These are phyloP conservation scores for Sebastes iracundus DNA, from an alignment of 2,797 vertebrate species.

Conservation along the genomic window DNA sequence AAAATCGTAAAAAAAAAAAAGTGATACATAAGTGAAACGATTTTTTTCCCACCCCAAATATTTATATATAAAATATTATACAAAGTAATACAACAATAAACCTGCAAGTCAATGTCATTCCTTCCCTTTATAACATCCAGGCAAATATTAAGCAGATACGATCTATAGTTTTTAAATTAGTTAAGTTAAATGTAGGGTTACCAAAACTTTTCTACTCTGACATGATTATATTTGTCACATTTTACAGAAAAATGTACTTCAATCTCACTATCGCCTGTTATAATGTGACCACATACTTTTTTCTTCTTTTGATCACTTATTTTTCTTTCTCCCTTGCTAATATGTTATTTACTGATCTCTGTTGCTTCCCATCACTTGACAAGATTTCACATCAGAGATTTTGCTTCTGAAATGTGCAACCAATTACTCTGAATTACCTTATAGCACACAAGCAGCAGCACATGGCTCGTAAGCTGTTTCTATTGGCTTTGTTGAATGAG, in stretches of 20 bases:
- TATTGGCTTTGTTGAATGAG: conserved; percentile 24
- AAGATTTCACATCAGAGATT: conserved; percentile 39
- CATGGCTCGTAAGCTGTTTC: conserved; percentile 30
- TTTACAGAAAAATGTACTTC: not conserved
- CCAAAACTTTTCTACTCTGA: not conserved
- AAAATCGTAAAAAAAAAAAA: too few relatives aligned
- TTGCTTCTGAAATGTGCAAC: conserved; percentile 54
- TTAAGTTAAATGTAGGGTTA: not conserved
- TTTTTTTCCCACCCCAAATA: too few relatives aligned
- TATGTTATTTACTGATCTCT: conserved; percentile 36
- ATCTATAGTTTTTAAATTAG: not conserved
- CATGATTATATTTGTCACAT: conserved; percentile 18
- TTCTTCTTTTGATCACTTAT: conserved; percentile 3
- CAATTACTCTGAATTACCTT: conserved; percentile 56
- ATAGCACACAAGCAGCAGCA: conserved; percentile 38
- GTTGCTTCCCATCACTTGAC: conserved; percentile 36
- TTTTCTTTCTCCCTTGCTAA: not conserved
- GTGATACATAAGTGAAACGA: fast-evolving
- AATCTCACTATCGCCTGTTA: not conserved
- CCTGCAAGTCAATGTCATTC: not conserved
- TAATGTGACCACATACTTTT: not conserved
- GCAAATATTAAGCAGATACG: not conserved
- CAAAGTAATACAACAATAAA: not conserved
- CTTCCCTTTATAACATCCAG: not conserved
- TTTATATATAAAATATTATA: too few relatives aligned